Evolutionary conservation across 1,140 invertebrate genomes (phyloP), one percentile per base, ranked within the genome.

Genomic region (Grapholita molesta): DNA sequence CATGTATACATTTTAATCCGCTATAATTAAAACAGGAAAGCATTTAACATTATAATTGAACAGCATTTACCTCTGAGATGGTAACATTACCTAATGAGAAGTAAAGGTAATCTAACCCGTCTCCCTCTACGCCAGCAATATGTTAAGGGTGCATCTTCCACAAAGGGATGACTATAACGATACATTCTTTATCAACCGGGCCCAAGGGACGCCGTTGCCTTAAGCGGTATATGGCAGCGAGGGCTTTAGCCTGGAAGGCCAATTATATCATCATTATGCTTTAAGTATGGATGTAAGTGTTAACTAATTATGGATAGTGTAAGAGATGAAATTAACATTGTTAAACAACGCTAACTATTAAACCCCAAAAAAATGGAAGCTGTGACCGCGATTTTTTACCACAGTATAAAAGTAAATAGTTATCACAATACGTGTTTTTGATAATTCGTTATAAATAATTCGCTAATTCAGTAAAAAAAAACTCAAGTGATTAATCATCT

Each of bases 151-250:
- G 55, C 23, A 25, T 61, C 55, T 28, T 61, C 25, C 55, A 61
- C 55, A 61, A 61, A 61, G 28, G 55, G 28, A 61, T n/a, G 24
- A 61, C 55, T 61, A 61, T 61, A 23, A 61, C 28, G 55, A 32
- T 61, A 61, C 55, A 61, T 61, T 61, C 55, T 61, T 61, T 61
- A 61, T 61, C 25, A 61, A 61, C 5, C 24, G 28, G 55, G 3
- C 55, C n/a, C 55, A n/a, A 28, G 55, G 55, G 55, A 61, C 55
- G 55, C 55, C 55, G 55, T 25, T 12, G 55, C 24, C 55, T 61
- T 61, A 32, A 61, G 55, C 25, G 55, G 55, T 61, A 28, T 61
- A 61, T 30, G 18, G 55, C 55, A 15, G 7, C 25, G 25, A 25
- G 12, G 30, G 30, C 25, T 30, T 25, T 9, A 6, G 24, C 8